A percentile compares a stretch with the other conserved stretches of the same genome.
These are phyloP conservation scores for Hydrotaea cyrtoneurina DNA, from an alignment of 2,888 invertebrate genomes.

Conservation along the genomic window DNA sequence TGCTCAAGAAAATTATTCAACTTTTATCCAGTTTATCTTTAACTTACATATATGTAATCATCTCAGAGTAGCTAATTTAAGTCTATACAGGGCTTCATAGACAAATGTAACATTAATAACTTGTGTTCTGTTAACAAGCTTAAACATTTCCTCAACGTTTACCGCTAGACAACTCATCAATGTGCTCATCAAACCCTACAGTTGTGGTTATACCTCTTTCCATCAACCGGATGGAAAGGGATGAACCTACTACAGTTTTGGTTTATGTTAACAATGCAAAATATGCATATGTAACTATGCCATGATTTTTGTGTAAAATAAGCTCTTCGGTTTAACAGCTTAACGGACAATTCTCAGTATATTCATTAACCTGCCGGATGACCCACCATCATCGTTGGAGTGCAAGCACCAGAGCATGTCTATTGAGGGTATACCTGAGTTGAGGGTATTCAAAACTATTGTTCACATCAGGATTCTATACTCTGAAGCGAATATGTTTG, in stretches of 20 bases:
- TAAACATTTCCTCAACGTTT: background rate
- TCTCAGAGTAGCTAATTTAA: too few relatives aligned
- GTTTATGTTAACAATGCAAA: background rate
- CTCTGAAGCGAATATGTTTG: too few relatives aligned
- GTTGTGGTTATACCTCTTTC: background rate
- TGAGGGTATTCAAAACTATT: too few relatives aligned
- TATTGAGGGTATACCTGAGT: too few relatives aligned
- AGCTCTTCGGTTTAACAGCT: slow-evolving; percentile 27
- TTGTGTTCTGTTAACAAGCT: background rate
- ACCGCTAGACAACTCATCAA: background rate
- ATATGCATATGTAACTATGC: slow-evolving; percentile 13
- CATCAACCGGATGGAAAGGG: background rate
- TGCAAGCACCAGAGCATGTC: background rate
- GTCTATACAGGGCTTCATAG: too few relatives aligned
- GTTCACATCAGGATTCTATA: too few relatives aligned
- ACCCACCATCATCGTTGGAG: background rate
- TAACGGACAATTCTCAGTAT: slow-evolving; percentile 6
- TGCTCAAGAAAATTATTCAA: too few relatives aligned
- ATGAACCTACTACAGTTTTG: background rate
- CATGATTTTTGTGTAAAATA: slow-evolving; percentile 18
- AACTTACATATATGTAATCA: too few relatives aligned
- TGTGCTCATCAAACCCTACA: background rate
- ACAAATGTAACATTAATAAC: too few relatives aligned
- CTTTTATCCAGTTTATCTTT: too few relatives aligned
- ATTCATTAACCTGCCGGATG: background rate